A percentile compares a stretch with the other conserved stretches of the same genome.
These are phyloP conservation scores for Cepaea hortensis DNA, from an alignment of 2,888 invertebrate genomes.

Conservation along the genomic window DNA sequence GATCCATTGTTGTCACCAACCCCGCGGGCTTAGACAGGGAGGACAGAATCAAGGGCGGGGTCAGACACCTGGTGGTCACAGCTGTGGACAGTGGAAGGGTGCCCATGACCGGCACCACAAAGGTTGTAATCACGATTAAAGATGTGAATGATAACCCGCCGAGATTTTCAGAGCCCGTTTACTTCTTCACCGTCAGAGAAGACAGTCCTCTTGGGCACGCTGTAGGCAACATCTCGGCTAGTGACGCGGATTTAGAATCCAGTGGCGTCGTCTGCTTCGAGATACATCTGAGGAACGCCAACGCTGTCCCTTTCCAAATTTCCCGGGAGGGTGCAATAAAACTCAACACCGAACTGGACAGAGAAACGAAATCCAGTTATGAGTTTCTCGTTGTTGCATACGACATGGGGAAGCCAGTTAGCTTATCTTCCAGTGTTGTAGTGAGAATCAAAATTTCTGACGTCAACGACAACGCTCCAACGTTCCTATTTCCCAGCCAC, in stretches of 20 bases:
- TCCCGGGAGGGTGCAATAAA: slow-evolving; percentile 88
- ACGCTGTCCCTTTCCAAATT: slow-evolving; percentile 45
- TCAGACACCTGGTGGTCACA: slow-evolving; percentile 50
- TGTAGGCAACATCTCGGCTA: slow-evolving; percentile 49
- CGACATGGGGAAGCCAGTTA: slow-evolving; percentile 58
- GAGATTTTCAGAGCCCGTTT: slow-evolving; percentile 42
- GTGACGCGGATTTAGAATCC: slow-evolving; percentile 47
- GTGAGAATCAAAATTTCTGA: slow-evolving; percentile 58
- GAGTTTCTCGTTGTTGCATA: slow-evolving; percentile 65
- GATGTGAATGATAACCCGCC: slow-evolving; percentile 55
- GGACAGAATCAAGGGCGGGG: slow-evolving; percentile 26
- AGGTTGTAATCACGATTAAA: slow-evolving; percentile 44
- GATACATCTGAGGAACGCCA: slow-evolving; percentile 21
- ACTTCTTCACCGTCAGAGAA: slow-evolving; percentile 50
- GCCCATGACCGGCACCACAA: slow-evolving; percentile 58
- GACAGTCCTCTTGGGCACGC: slow-evolving; percentile 24
- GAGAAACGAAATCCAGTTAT: slow-evolving; percentile 76
- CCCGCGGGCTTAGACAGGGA: slow-evolving; percentile 38
- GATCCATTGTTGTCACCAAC: slow-evolving; percentile 36
- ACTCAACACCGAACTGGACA: slow-evolving; percentile 88
- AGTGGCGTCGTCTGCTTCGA: slow-evolving; percentile 47
- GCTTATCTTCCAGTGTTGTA: slow-evolving; percentile 37
- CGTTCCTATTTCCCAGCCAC: slow-evolving; percentile 57
- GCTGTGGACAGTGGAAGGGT: slow-evolving; percentile 60
- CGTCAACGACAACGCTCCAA: slow-evolving; percentile 65